Evolutionary conservation across 2,113 vertebrate species (phyloP).

Genomic region (Uropsilus gracilis): DNA sequence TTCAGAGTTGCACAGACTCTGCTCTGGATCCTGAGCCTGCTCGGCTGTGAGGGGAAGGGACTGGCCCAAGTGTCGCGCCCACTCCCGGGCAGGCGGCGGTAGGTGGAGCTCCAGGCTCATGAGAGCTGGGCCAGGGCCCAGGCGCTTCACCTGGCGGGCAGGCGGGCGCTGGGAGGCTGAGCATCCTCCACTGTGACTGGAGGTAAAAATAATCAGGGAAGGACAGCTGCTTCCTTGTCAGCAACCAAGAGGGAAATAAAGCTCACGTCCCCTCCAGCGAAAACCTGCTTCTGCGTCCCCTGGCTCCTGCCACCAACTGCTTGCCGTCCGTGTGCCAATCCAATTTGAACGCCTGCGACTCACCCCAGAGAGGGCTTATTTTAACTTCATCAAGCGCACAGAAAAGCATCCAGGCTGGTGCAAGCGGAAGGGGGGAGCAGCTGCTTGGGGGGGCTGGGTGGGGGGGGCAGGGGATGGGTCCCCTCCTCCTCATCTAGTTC

Average conservation of each 20-base stretch:
- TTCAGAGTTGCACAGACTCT: background rate
- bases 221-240: conserved; percentile 90
- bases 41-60: background rate
- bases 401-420: conserved; percentile 82
- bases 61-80: no score
- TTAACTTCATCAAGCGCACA: conserved; percentile 88
- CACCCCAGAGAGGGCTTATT: conserved; percentile 86
- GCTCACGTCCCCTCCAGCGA: conserved; percentile 90
- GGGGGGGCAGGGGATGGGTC: background rate
- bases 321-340: conserved; percentile 87
- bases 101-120: conserved; percentile 83
- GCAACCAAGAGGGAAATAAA: conserved; percentile 91
- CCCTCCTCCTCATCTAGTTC: background rate
- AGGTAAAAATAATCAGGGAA: conserved; percentile 89
- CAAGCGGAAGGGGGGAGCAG: conserved; percentile 37
- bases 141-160: conserved; percentile 80
- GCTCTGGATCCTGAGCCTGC: background rate
- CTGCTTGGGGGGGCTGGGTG: background rate
- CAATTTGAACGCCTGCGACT: conserved; percentile 82
- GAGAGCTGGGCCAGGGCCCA: background rate
- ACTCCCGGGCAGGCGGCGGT: conserved; percentile 50
- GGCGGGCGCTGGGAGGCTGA: conserved; percentile 70
- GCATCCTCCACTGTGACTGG: conserved; percentile 77
- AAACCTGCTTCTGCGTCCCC: conserved; percentile 88
- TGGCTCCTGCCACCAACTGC: conserved; percentile 88